Evolutionary conservation across 2,797 vertebrate species (phyloP).

Genomic region (Apodemus agrarius): DNA sequence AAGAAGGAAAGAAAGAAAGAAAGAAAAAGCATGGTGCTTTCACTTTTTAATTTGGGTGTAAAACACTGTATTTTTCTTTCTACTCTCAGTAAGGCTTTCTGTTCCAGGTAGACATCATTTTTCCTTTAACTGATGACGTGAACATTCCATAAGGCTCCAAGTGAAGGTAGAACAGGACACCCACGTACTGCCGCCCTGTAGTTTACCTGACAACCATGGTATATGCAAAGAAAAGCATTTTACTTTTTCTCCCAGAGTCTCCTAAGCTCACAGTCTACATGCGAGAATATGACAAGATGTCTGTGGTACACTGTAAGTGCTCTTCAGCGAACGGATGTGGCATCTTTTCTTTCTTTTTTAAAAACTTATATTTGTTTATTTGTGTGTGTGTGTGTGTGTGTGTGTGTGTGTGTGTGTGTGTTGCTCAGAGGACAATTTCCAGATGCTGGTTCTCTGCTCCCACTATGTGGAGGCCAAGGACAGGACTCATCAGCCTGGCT

Average conservation of each 20-base stretch:
- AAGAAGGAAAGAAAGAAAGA: too few relatives aligned
- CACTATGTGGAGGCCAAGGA: not conserved
- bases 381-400: not conserved
- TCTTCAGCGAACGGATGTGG: not conserved
- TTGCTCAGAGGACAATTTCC: not conserved
- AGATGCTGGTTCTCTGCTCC: not conserved
- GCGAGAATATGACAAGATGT: not conserved
- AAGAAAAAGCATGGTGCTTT: not conserved
- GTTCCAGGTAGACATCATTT: not conserved
- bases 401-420: too few relatives aligned
- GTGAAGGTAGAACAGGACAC: slow-evolving; percentile 27
- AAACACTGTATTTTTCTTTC: not conserved
- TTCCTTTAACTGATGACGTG: not conserved
- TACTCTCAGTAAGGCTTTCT: not conserved
- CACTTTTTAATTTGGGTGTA: not conserved
- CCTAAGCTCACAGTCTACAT: not conserved
- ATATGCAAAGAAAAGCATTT: not conserved
- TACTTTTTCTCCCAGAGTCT: not conserved
- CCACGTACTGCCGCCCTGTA: not conserved
- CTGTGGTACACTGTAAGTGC: not conserved
- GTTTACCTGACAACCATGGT: not conserved
- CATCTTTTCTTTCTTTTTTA: not conserved
- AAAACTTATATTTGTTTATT: not conserved
- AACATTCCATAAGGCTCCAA: not conserved
- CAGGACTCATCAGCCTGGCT: not conserved